Evolutionary conservation across 2,888 invertebrate genomes (phyloP).

Genomic region (Lithophane semibrunnea): DNA sequence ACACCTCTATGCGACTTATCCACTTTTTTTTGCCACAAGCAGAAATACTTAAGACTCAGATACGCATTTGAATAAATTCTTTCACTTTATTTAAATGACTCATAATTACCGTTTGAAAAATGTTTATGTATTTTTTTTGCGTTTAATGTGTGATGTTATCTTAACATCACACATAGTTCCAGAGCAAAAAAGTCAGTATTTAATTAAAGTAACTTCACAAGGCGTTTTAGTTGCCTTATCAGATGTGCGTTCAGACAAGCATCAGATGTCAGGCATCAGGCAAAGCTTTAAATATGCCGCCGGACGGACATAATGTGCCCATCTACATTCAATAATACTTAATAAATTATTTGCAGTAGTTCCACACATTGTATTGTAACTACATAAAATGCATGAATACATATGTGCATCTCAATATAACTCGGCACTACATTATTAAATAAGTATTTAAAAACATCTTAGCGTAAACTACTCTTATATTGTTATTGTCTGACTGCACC

Average conservation of each 20-base stretch:
- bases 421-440: background rate
- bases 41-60: background rate
- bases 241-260: conserved; percentile 84
- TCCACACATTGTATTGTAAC: background rate
- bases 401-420: background rate
- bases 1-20: background rate
- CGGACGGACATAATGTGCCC: conserved; percentile 72
- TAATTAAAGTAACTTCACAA: conserved; percentile 84
- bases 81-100: conserved; percentile 72
- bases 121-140: conserved; percentile 73
- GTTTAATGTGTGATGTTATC: conserved; percentile 76
- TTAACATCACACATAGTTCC: conserved; percentile 69
- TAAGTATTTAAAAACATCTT: background rate
- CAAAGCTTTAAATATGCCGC: conserved; percentile 82
- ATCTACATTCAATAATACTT: conserved; percentile 34
- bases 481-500: background rate
- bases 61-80: conserved; percentile 52
- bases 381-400: background rate
- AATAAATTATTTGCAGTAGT: conserved; percentile 16
- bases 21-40: conserved; percentile 16
- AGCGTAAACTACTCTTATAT: background rate
- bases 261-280: conserved; percentile 85
- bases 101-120: conserved; percentile 77
- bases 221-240: conserved; percentile 84
- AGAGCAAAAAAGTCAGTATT: conserved; percentile 81